Evolutionary conservation across 1,140 invertebrate genomes (phyloP).

Genomic region (Philopotamus ludificatus): DNA sequence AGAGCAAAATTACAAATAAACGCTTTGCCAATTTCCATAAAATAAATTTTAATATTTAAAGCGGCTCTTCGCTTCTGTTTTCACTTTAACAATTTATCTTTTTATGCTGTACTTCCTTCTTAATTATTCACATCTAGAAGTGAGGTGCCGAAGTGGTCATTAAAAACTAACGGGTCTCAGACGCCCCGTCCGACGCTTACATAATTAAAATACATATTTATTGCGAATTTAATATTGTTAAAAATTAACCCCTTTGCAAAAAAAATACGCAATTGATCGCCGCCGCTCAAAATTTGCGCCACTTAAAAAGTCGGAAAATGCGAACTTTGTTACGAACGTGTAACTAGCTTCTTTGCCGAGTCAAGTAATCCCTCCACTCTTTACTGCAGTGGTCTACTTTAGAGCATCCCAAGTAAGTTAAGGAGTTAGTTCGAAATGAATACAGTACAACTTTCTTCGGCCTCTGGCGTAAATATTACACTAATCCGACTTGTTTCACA

Average conservation of each 20-base stretch:
- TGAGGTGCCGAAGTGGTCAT: neutral
- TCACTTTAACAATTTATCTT: neutral
- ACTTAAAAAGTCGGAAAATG: neutral
- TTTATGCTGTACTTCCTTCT: neutral
- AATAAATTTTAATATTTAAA: neutral
- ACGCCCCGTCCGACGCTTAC: neutral
- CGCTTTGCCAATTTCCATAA: too few relatives aligned
- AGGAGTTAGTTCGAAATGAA: neutral
- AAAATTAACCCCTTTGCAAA: too few relatives aligned
- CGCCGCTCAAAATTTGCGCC: too few relatives aligned
- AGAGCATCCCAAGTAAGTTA: constrained; percentile 4
- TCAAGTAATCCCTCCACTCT: neutral
- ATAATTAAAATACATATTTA: neutral
- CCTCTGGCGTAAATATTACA: neutral
- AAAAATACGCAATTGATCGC: too few relatives aligned
- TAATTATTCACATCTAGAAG: neutral
- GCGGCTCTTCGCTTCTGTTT: neutral
- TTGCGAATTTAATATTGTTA: too few relatives aligned
- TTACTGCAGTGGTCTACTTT: constrained; percentile 4
- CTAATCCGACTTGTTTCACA: neutral
- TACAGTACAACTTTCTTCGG: neutral
- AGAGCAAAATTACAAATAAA: too few relatives aligned
- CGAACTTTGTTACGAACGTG: neutral
- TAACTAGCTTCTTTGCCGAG: neutral
- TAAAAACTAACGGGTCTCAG: neutral